These are phyloP conservation scores for Protomyctophum bolini DNA, from an alignment of 2,113 vertebrate species.

Conservation along the genomic window DNA sequence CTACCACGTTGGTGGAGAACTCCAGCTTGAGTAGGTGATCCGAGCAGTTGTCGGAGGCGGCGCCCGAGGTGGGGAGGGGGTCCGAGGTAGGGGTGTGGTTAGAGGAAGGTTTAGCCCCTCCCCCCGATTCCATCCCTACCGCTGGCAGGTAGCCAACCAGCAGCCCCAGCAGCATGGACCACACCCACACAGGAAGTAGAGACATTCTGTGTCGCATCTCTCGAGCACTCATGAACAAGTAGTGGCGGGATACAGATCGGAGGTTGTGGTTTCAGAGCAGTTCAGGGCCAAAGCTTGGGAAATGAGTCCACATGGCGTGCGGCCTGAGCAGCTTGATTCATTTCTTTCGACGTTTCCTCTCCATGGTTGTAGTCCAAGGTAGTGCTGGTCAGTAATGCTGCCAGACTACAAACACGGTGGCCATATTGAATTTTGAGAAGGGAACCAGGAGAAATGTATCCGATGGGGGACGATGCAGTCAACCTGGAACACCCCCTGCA, in stretches of 20 bases:
- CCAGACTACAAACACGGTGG: conserved; percentile 43
- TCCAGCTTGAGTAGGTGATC: conserved; percentile 88
- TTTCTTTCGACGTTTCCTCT: conserved; percentile 99
- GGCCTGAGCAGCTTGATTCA: conserved; percentile 74
- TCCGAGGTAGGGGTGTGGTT: conserved; percentile 22
- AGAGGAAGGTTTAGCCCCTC: conserved; percentile 55
- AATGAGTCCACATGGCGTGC: conserved; percentile 74
- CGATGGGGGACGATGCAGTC: not conserved
- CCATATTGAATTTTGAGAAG: conserved; percentile 58
- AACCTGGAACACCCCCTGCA: not conserved
- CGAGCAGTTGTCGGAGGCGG: conserved; percentile 81
- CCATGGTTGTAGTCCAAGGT: conserved; percentile 83
- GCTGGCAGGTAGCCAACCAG: conserved; percentile 83
- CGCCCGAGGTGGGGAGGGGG: conserved; percentile 65
- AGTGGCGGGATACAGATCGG: conserved; percentile 30
- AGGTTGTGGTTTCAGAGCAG: conserved; percentile 36
- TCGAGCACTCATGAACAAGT: not conserved
- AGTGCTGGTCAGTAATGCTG: conserved; percentile 64
- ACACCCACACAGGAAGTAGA: conserved; percentile 74
- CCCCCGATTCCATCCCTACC: conserved; percentile 77
- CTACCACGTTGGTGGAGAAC: conserved; percentile 91
- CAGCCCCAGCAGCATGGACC: conserved; percentile 80
- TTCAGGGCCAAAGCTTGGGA: conserved; percentile 72
- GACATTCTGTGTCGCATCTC: conserved; percentile 47
- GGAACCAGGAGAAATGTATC: not conserved